phyloP scores from a whole-genome alignment of 2,113 vertebrate genomes.

The Arizona elegans region DNA sequence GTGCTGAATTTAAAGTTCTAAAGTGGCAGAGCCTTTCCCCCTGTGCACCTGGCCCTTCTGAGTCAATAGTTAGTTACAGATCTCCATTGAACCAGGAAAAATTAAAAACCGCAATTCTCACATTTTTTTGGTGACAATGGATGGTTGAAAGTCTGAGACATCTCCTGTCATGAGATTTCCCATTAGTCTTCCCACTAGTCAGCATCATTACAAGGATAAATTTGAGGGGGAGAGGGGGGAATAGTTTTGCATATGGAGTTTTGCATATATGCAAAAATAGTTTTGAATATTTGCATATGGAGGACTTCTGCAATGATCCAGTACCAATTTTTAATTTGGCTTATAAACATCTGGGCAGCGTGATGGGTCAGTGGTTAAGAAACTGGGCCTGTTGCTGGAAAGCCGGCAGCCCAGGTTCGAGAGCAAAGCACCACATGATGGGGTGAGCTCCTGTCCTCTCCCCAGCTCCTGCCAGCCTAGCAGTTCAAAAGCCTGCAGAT shows the following conservation, averaged over 20 bases:
- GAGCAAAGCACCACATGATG: too few species aligned
- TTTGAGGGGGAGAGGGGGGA: background rate
- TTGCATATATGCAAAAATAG: background rate
- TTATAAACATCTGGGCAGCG: background rate
- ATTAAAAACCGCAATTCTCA: background rate
- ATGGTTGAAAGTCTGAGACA: background rate
- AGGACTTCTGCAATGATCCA: background rate
- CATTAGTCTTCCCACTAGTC: too few species aligned
- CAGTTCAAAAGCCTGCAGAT: background rate
- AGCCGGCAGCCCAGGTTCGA: too few species aligned
- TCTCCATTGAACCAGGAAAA: background rate
- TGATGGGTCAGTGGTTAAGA: too few species aligned
- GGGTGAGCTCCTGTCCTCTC: too few species aligned
- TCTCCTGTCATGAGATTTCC: background rate
- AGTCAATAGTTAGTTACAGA: background rate
- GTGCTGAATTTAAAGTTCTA: background rate
- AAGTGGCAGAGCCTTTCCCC: background rate
- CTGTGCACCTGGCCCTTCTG: background rate
- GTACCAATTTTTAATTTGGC: background rate
- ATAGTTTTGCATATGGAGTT: background rate
- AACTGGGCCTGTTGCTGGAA: too few species aligned
- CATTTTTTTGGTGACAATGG: background rate
- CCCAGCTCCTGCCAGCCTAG: too few species aligned
- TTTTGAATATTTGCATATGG: background rate
- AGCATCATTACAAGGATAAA: background rate